phyloP scores from a whole-genome alignment of 2,113 vertebrate genomes.

The Malurus cyaneus region DNA sequence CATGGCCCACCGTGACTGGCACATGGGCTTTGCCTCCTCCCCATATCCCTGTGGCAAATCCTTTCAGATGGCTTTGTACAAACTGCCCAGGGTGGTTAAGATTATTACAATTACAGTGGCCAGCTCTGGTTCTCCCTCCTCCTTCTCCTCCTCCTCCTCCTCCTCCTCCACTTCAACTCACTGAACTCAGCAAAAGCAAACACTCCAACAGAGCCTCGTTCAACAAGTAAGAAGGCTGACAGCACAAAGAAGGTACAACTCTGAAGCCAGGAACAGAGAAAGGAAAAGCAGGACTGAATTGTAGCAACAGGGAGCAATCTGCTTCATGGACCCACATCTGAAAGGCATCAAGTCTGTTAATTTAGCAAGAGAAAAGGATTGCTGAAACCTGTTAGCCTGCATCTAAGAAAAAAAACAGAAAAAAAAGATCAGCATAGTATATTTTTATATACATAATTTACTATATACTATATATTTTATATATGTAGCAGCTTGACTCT shows the following conservation, averaged over 20 bases:
- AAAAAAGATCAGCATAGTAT: neutral
- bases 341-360: neutral
- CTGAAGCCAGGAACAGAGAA: neutral
- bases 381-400: neutral
- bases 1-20: rapidly evolving
- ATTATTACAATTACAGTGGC: neutral
- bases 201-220: neutral
- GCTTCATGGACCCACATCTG: neutral
- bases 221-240: neutral
- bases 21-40: neutral
- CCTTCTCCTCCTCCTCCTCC: neutral
- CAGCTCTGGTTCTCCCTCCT: neutral
- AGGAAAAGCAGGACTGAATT: neutral
- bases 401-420: neutral
- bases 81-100: neutral
- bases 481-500: neutral
- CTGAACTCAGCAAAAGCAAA: neutral
- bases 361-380: neutral
- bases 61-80: neutral
- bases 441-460: neutral
- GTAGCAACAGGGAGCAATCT: neutral
- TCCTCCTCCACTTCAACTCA: neutral
- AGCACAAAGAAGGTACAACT: neutral
- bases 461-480: neutral
- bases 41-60: neutral